Conservation (phyloP, 1,140 invertebrate genomes). For the Drosophila bifasciata region DNA sequence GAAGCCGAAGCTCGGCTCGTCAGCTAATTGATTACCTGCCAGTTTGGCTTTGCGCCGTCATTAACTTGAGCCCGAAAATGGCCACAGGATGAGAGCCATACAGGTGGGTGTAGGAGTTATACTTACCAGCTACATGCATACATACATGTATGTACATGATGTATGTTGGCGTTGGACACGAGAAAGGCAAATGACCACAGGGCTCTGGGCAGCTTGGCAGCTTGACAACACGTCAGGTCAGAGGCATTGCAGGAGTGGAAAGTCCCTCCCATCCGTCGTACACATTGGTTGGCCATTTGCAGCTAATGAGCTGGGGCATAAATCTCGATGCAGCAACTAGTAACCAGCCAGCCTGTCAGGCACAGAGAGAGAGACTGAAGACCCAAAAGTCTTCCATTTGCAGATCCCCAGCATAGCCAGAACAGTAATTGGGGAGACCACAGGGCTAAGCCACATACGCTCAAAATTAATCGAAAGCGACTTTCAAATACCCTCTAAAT, state of each 20-base stretch:
- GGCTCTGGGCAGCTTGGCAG: no score
- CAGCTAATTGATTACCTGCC: slow-evolving; percentile 47
- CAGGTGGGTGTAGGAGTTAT: no score
- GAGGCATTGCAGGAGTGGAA: slow-evolving; percentile 9
- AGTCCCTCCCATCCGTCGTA: not conserved
- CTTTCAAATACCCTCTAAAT: no score
- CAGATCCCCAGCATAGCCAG: no score
- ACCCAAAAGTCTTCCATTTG: no score
- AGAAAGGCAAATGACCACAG: no score
- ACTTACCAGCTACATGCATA: no score
- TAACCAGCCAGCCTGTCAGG: slow-evolving; percentile 14
- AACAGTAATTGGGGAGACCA: no score
- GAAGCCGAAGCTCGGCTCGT: not conserved
- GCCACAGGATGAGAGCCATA: not conserved
- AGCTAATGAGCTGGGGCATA: slow-evolving; percentile 52
- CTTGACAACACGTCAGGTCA: no score
- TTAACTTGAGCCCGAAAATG: slow-evolving; percentile 3
- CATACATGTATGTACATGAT: not conserved
- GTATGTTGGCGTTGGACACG: not conserved
- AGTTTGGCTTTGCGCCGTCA: slow-evolving; percentile 10
- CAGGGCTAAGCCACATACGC: no score
- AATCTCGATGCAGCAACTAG: slow-evolving; percentile 16
- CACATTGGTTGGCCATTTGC: slow-evolving; percentile 36
- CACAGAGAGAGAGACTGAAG: not conserved
- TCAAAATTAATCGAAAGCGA: no score